Percentiles rank a stretch among this genome's conserved stretches.
Conservation (phyloP, 2,888 invertebrate species). For the Drosophila engyochracea region DNA sequence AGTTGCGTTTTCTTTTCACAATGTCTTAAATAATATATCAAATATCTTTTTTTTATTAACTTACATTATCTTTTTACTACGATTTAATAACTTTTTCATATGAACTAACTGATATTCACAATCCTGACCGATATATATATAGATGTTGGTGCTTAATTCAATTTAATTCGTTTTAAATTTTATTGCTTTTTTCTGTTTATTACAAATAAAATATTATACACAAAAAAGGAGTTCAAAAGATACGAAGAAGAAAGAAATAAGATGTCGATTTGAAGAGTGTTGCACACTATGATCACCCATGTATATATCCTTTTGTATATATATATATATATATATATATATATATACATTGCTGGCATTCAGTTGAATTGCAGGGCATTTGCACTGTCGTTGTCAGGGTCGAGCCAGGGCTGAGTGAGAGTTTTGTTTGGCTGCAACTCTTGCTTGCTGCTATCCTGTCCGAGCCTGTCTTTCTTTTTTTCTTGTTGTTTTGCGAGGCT, state of each 20-base stretch:
- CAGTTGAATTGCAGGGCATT: conserved; percentile 19
- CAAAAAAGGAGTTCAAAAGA: not conserved
- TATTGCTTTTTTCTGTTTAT: not conserved
- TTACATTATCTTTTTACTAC: not conserved
- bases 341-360: not conserved
- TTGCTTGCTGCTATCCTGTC: conserved; percentile 20
- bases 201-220: not conserved
- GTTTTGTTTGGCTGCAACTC: conserved; percentile 6
- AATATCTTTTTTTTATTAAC: not conserved
- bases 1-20: not conserved
- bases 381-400: not conserved
- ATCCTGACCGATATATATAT: too few relatives aligned
- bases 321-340: not conserved
- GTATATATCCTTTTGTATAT: not conserved
- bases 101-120: not conserved
- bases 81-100: not conserved
- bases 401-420: not conserved
- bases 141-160: not conserved
- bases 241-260: not conserved
- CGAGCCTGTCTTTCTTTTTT: conserved; percentile 9
- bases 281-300: not conserved
- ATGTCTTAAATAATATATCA: not conserved
- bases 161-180: not conserved
- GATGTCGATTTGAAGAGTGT: not conserved
- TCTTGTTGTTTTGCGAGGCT: conserved; percentile 22